Percentiles rank a stretch among this genome's conserved stretches.
Conservation (phyloP, 2,797 vertebrate genomes). For the Sebastes vulpes region DNA sequence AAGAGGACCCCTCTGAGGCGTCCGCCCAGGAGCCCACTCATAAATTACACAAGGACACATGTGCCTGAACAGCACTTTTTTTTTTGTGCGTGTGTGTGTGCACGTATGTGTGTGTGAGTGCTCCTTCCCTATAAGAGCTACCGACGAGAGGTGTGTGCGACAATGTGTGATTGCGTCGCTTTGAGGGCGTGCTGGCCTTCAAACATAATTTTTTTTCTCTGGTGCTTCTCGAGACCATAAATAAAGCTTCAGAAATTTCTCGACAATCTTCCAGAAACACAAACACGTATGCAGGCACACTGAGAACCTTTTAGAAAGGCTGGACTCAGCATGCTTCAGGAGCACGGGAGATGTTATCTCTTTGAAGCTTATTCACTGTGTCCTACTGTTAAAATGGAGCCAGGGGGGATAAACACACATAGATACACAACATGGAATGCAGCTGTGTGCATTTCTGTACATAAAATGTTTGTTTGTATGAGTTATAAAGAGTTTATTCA, state of each 20-base stretch:
- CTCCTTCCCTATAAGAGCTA: constrained; percentile 10
- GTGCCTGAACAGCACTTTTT: constrained; percentile 84
- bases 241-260: constrained; percentile 46
- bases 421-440: not conserved
- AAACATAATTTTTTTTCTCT: constrained; percentile 8
- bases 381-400: constrained; percentile 48
- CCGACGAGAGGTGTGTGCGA: not conserved
- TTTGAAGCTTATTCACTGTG: constrained; percentile 55
- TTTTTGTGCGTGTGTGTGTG: constrained; percentile 22
- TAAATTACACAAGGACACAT: constrained; percentile 90
- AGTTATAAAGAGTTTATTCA: constrained; percentile 13
- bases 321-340: constrained; percentile 44
- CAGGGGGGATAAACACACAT: constrained; percentile 41
- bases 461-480: not conserved
- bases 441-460: constrained; percentile 10
- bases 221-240: constrained; percentile 48
- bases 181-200: constrained; percentile 28
- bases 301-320: constrained; percentile 46
- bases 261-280: constrained; percentile 61
- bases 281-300: not conserved
- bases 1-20: constrained; percentile 89
- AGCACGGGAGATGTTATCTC: constrained; percentile 39
- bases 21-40: constrained; percentile 86
- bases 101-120: not conserved
- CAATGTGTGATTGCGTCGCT: constrained; percentile 8